These are phyloP conservation scores for Staurois parvus DNA, from an alignment of 2,797 vertebrate species.

Conservation along the genomic window DNA sequence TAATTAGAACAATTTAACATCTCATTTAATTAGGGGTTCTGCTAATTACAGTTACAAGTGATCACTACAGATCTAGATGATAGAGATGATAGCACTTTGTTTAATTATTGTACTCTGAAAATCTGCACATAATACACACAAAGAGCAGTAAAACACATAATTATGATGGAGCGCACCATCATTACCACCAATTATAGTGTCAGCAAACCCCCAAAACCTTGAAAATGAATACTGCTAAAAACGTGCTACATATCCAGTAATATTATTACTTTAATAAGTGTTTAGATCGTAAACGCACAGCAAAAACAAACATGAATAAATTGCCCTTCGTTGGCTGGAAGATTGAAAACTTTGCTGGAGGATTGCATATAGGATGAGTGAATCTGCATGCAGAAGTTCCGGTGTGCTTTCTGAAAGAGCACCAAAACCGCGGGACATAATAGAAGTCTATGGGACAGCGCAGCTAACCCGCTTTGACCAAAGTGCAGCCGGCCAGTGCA, in stretches of 20 bases:
- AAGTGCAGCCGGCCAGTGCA: no score
- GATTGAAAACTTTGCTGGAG: no score
- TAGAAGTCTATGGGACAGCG: no score
- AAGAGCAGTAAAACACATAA: constrained; percentile 19
- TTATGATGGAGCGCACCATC: constrained; percentile 4
- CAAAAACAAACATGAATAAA: neutral
- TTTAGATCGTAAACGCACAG: neutral
- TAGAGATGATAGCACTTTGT: neutral
- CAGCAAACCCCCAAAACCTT: neutral
- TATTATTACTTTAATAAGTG: neutral
- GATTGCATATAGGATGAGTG: no score
- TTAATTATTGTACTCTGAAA: neutral
- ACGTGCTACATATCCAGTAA: neutral
- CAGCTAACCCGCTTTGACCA: no score
- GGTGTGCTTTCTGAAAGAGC: no score
- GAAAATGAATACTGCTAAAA: neutral
- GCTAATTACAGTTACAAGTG: constrained; percentile 19
- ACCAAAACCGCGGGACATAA: no score
- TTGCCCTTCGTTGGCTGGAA: no score
- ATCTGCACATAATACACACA: neutral
- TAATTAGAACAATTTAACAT: neutral
- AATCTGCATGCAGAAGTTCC: no score
- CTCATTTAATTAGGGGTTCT: constrained; percentile 30
- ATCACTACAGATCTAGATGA: constrained; percentile 1
- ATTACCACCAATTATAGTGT: constrained; percentile 9